Percentiles rank a stretch among this genome's conserved stretches.
Evolutionary conservation across 2,888 invertebrate species (phyloP).

Genomic region (Leucania comma): DNA sequence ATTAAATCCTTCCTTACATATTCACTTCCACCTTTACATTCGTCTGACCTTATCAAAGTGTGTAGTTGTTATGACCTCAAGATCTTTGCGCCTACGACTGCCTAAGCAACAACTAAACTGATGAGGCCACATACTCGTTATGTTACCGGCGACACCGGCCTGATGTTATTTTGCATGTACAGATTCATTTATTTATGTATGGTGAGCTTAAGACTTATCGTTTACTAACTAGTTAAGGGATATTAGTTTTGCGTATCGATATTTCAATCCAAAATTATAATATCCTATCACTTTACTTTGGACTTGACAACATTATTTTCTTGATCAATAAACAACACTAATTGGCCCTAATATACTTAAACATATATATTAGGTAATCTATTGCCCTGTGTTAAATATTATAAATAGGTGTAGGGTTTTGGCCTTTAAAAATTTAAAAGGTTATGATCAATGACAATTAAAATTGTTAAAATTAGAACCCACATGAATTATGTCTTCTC

Average conservation of each 20-base stretch:
- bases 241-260: not conserved
- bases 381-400: not conserved
- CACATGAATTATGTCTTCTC: not conserved
- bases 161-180: too few relatives aligned
- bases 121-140: not conserved
- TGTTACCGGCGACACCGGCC: not conserved
- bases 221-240: not conserved
- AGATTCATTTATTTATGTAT: not conserved
- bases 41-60: not conserved
- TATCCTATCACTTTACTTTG: not conserved
- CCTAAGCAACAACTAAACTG: not conserved
- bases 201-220: not conserved
- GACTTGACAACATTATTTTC: not conserved
- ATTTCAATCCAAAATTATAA: not conserved
- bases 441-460: constrained; percentile 24
- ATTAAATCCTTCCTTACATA: not conserved
- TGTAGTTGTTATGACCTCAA: not conserved
- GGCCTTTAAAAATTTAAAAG: constrained; percentile 5
- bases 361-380: not conserved
- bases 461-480: not conserved
- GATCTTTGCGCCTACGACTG: not conserved
- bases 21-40: not conserved
- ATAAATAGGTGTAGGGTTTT: not conserved
- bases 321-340: not conserved
- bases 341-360: not conserved